These are phyloP conservation scores for Athripsodes cinereus DNA, from an alignment of 2,888 invertebrate species.

Conservation along the genomic window DNA sequence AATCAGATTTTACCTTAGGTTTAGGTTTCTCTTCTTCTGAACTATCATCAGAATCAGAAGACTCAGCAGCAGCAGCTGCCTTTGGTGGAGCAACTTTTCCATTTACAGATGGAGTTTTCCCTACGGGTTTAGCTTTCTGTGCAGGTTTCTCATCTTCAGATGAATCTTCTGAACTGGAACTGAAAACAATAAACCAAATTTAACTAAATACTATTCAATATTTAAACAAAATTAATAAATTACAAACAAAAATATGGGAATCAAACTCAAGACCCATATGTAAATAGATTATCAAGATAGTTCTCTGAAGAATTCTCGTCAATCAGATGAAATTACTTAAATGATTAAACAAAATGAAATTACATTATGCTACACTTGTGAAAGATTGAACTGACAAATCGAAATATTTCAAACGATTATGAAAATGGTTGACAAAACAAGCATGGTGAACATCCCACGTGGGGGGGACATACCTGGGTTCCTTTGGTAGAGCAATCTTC, in stretches of 20 bases:
- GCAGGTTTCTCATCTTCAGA: constrained; percentile 14
- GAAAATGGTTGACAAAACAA: neutral
- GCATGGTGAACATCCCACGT: neutral
- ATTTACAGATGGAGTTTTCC: constrained; percentile 9
- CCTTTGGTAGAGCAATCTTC: constrained; percentile 34
- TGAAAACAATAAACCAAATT: neutral
- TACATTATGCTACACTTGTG: no score
- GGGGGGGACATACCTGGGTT: neutral
- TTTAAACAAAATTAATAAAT: no score
- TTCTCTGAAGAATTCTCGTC: no score
- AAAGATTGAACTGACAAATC: neutral
- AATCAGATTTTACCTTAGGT: no score
- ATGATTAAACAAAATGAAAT: no score
- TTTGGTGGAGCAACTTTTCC: constrained; percentile 18
- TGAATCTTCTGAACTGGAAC: constrained; percentile 19
- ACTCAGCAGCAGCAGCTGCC: constrained; percentile 27
- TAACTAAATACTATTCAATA: no score
- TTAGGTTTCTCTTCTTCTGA: constrained; percentile 33
- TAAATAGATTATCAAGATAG: no score
- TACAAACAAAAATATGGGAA: no score
- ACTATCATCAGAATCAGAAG: constrained; percentile 34
- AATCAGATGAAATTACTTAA: no score
- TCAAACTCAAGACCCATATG: no score
- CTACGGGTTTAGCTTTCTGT: constrained; percentile 9
- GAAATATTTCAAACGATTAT: neutral